Evolutionary conservation across 2,888 invertebrate genomes (phyloP).

Genomic region (Dasypogon diadema): DNA sequence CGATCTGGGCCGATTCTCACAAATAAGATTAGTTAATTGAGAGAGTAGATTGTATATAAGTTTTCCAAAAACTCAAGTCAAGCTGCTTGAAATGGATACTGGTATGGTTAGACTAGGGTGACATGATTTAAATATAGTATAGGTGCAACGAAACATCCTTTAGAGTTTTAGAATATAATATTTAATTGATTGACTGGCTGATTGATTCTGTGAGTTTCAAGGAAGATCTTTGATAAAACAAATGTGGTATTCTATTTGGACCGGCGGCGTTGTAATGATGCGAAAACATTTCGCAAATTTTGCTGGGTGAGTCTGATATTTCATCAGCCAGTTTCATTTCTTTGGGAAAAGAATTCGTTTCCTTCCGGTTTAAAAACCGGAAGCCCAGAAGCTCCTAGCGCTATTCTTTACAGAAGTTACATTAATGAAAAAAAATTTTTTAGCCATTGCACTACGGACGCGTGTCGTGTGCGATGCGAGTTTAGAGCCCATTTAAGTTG

Average conservation of each 20-base stretch:
- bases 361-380: neutral
- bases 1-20: too few species aligned
- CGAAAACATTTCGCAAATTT: neutral
- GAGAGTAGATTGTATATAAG: too few species aligned
- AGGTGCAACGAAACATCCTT: neutral
- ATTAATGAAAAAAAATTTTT: too few species aligned
- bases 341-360: neutral
- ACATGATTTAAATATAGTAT: neutral
- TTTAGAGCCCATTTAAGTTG: too few species aligned
- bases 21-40: too few species aligned
- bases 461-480: too few species aligned
- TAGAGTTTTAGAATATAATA: neutral
- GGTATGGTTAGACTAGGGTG: neutral
- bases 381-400: too few species aligned
- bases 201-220: neutral
- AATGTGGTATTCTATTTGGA: neutral
- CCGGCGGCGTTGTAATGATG: neutral
- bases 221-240: neutral
- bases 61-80: too few species aligned
- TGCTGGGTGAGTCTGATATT: neutral
- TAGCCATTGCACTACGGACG: too few species aligned
- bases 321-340: neutral
- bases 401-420: too few species aligned
- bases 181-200: neutral
- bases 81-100: neutral